A percentile compares a stretch with the other conserved stretches of the same genome.
Conservation (phyloP, 2,113 vertebrate genomes). For the Macaca mulatta region DNA sequence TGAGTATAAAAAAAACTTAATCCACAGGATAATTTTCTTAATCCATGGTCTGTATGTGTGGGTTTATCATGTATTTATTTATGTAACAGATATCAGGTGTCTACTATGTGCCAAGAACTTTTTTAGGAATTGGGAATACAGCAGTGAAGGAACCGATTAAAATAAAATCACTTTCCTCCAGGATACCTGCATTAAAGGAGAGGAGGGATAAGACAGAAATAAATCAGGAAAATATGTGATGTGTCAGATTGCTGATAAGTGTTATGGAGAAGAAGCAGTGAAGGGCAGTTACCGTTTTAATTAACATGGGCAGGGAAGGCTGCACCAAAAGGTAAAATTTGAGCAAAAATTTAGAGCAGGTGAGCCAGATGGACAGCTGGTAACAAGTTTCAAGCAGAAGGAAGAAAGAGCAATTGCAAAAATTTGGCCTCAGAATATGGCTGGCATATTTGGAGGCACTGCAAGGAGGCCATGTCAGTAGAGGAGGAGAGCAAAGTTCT, state of each 20-base stretch:
- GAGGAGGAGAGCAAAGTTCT: accelerated
- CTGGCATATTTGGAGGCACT: accelerated
- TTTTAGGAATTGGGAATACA: background rate
- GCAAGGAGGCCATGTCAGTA: accelerated
- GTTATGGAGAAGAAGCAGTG: background rate
- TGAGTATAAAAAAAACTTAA: background rate
- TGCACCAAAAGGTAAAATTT: background rate
- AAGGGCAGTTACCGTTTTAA: background rate
- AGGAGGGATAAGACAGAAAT: background rate
- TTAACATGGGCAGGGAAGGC: background rate
- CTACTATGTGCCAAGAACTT: background rate
- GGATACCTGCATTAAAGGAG: background rate
- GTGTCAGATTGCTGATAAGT: background rate
- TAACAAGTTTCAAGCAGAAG: background rate
- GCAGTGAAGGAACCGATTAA: background rate
- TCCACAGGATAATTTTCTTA: background rate
- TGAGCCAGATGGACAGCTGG: accelerated
- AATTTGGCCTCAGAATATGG: accelerated
- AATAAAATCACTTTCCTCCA: background rate
- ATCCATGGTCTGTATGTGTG: background rate
- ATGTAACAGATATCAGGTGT: background rate
- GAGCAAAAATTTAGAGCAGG: background rate
- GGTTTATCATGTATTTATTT: background rate
- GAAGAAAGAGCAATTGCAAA: accelerated
- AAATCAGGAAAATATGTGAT: accelerated